Base-by-base conservation (phyloP, 2,888 invertebrate genomes). In the Syrista parreyssii region DNA sequence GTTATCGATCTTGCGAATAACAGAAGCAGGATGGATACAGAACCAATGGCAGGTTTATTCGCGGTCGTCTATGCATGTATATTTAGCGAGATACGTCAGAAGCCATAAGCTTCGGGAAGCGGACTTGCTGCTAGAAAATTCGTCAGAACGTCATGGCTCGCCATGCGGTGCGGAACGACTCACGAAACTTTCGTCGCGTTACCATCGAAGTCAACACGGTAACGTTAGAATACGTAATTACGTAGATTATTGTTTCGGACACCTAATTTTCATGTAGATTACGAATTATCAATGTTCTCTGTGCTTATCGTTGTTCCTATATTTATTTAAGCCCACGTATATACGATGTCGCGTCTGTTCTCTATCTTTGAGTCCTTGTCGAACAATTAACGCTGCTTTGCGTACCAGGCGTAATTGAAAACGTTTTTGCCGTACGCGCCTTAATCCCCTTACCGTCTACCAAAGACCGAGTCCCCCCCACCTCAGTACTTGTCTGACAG, bases 71-170 rank as follows among this genome's bases (percentile, higher is more conserved):
- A 79, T 75, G 76, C 82, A 81, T 86, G 55, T 86, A 85, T 85
- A 86, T 86, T 85, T 85, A 86, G 85, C 83, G 79, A 83, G 83
- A 85, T 83, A 84, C 86, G 84, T 86, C 81, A 84, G 76, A 73
- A 31, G 36, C 30, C 30, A 73, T 32, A 12, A 36, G 68, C 68
- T 36, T 31, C n/a, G 68, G 69, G 32, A 36, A 77, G 74, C 77
- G 31, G 4, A 30, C 68, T 36, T 36, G 68, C 73, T 33, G 31
- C 11, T 68, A 74, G 74, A 34, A 30, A 32, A 12, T 68, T 3
- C 71, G 32, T 33, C 68, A 77, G 77, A 77, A 68, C 68, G 55
- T 36, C 69, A 69, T 68, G 30, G 68, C 35, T 74, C 36, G 33
- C 74, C 69, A 55, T 55, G 55, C 55, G 55, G 55, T 55, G 55